Percentiles rank a stretch among this genome's conserved stretches.
Conservation (phyloP, 2,113 vertebrate genomes). For the Seriola aureovittata region DNA sequence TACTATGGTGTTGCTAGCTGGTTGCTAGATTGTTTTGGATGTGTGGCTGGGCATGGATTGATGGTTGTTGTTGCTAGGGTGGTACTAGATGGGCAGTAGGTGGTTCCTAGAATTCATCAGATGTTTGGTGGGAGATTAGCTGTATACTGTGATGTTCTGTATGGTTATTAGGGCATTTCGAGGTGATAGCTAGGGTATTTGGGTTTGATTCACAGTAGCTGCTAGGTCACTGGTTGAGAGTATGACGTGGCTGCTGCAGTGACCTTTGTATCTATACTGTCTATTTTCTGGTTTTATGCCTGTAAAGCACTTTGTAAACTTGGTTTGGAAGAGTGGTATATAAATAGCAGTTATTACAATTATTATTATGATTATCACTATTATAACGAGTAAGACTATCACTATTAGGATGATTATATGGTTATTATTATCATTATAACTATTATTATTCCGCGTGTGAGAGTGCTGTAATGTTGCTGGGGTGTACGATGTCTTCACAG, state of each 20-base stretch:
- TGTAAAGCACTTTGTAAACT: neutral
- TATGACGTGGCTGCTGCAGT: neutral
- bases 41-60: neutral
- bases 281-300: neutral
- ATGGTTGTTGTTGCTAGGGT: neutral
- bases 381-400: neutral
- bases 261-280: neutral
- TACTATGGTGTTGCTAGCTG: no score
- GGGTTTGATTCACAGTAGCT: neutral
- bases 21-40: neutral
- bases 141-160: neutral
- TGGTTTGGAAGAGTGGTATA: neutral
- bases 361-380: no score
- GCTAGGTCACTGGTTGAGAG: neutral
- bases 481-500: neutral
- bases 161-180: neutral
- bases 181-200: neutral
- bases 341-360: neutral
- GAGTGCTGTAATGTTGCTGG: neutral
- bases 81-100: neutral
- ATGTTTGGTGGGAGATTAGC: neutral
- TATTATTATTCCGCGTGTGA: neutral
- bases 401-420: neutral
- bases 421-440: neutral
- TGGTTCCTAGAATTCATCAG: neutral